These are phyloP conservation scores for Phymanthus crucifer DNA, from an alignment of 92 coral and sea anemone species.

Conservation along the genomic window DNA sequence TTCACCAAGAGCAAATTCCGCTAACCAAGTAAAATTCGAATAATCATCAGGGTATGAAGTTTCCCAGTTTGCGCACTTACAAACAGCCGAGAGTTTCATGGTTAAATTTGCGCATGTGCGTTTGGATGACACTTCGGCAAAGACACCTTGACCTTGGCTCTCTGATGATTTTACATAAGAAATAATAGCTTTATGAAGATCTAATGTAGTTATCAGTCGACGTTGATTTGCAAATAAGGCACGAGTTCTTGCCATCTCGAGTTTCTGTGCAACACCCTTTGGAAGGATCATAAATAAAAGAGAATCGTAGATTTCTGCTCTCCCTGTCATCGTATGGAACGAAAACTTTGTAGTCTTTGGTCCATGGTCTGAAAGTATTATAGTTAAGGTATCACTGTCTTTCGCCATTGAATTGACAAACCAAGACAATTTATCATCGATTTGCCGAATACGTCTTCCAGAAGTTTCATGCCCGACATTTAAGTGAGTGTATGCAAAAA, in stretches of 20 bases:
- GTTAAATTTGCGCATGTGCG: conserved; percentile 85
- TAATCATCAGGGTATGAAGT: conserved; percentile 68
- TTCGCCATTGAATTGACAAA: conserved; percentile 63
- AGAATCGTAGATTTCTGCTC: conserved; percentile 88
- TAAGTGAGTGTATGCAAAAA: conserved; percentile 83
- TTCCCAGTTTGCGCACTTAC: conserved; percentile 95
- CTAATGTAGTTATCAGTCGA: conserved; percentile 79
- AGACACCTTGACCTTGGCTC: conserved; percentile 56
- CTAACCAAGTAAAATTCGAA: conserved; percentile 69
- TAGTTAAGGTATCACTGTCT: conserved; percentile 76
- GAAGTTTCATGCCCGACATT: conserved; percentile 80
- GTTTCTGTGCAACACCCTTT: conserved; percentile 60
- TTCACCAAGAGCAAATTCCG: conserved; percentile 80
- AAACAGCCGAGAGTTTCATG: conserved; percentile 74
- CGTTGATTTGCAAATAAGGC: conserved; percentile 74
- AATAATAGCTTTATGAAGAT: conserved; percentile 72
- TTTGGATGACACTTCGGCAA: conserved; percentile 59
- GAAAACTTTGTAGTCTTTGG: conserved; percentile 89
- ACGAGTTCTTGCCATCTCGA: conserved; percentile 61
- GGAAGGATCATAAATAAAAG: conserved; percentile 78
- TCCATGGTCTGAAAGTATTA: conserved; percentile 90
- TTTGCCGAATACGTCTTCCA: conserved; percentile 78
- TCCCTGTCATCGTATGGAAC: conserved; percentile 80
- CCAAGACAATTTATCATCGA: conserved; percentile 69
- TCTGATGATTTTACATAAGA: conserved; percentile 53